These are phyloP conservation scores for Amblyjoppa fuscipennis DNA, from an alignment of 2,888 invertebrate species.

Conservation along the genomic window DNA sequence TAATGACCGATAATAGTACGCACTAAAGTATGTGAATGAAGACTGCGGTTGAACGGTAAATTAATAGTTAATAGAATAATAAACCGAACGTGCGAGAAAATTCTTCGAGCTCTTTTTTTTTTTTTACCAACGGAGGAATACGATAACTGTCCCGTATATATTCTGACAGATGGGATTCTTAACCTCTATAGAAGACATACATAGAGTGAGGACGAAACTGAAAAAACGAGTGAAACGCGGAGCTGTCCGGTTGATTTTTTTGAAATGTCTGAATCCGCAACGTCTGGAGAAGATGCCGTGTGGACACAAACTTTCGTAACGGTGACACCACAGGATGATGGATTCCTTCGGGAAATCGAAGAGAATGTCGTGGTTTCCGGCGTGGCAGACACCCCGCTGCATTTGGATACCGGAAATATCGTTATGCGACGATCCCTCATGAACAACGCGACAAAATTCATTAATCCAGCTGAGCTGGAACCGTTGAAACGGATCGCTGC, in stretches of 20 bases:
- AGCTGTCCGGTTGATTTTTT: background rate
- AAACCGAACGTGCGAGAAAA: background rate
- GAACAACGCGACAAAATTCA: constrained; percentile 63
- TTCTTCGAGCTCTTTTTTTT: background rate
- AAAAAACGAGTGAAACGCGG: background rate
- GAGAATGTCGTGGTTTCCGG: constrained; percentile 69
- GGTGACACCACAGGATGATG: constrained; percentile 75
- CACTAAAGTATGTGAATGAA: too few species aligned
- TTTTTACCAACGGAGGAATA: background rate
- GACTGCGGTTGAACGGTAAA: too few species aligned
- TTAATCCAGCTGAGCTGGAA: constrained; percentile 67
- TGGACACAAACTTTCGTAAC: constrained; percentile 77
- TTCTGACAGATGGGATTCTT: background rate
- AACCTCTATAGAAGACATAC: background rate
- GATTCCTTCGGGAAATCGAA: constrained; percentile 73
- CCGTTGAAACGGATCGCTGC: constrained; percentile 53
- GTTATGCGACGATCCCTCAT: constrained; percentile 64
- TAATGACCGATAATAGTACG: too few species aligned
- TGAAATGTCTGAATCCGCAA: constrained; percentile 13
- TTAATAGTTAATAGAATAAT: too few species aligned
- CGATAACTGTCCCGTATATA: background rate
- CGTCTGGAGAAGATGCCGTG: constrained; percentile 54
- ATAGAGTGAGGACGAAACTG: background rate
- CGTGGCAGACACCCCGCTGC: constrained; percentile 50
- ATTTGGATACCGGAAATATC: constrained; percentile 69